Evolutionary conservation across 1,140 invertebrate genomes (phyloP).

Genomic region (Lepidurus arcticus): DNA sequence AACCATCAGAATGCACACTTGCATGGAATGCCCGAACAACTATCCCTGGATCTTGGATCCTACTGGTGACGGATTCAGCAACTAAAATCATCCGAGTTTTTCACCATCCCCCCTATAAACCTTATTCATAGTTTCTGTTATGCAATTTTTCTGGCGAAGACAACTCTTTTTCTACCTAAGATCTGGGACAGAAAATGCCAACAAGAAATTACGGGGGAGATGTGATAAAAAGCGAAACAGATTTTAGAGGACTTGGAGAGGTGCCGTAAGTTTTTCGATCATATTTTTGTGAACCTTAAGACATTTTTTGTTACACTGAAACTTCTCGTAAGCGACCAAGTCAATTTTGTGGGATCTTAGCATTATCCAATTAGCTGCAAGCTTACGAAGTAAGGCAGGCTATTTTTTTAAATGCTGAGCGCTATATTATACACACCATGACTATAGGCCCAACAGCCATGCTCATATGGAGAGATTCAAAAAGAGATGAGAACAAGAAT

Average conservation of each 20-base stretch:
- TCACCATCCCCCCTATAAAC: not conserved
- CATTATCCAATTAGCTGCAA: not conserved
- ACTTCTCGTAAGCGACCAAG: constrained; percentile 16
- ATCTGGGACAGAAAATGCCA: not conserved
- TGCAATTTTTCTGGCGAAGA: not conserved
- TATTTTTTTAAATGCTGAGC: not conserved
- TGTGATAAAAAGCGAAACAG: not conserved
- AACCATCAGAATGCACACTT: constrained; percentile 84
- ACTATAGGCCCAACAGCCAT: not conserved
- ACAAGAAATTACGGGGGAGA: not conserved
- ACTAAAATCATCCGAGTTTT: constrained; percentile 35
- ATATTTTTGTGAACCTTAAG: not conserved
- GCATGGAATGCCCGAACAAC: constrained; percentile 91
- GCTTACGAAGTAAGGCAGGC: not conserved
- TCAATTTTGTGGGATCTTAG: not conserved
- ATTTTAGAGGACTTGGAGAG: not conserved
- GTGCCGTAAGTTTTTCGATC: not conserved
- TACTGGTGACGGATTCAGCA: constrained; percentile 85
- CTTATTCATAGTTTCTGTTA: not conserved
- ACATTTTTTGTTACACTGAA: not conserved
- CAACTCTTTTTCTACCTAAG: not conserved
- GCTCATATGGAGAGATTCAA: not conserved
- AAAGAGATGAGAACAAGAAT: not conserved
- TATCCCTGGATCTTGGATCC: constrained; percentile 93
- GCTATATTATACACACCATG: constrained; percentile 19